These are phyloP conservation scores for Heterotis niloticus DNA, from an alignment of 2,113 vertebrate species.

Conservation along the genomic window DNA sequence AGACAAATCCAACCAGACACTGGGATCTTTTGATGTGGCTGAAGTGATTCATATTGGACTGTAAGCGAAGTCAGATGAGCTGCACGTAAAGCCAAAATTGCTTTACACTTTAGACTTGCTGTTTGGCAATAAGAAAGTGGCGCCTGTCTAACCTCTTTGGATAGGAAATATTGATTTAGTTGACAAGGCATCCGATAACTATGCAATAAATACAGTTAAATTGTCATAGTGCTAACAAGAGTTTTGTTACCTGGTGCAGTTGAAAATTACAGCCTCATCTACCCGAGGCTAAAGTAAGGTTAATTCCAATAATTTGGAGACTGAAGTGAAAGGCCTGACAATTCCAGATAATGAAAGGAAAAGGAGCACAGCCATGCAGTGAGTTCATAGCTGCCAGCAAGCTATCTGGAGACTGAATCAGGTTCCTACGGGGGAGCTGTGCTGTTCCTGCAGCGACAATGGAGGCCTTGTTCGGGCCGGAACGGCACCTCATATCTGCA, in stretches of 20 bases:
- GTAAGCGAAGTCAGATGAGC: not conserved
- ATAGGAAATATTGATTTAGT: not conserved
- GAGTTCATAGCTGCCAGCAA: not conserved
- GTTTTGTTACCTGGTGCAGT: not conserved
- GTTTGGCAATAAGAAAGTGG: not conserved
- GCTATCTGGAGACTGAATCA: not conserved
- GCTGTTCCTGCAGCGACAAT: not conserved
- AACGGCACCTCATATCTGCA: constrained; percentile 9
- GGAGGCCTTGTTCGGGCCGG: constrained; percentile 1
- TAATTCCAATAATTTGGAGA: too few relatives aligned
- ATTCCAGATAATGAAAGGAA: not conserved
- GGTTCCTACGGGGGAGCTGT: not conserved
- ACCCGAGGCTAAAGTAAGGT: not conserved
- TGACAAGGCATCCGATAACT: too few relatives aligned
- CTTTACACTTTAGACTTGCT: not conserved
- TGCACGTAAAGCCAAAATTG: not conserved
- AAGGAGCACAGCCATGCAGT: not conserved
- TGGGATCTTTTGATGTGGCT: not conserved
- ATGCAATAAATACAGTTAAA: too few relatives aligned
- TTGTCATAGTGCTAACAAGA: not conserved
- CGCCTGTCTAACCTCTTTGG: too few relatives aligned
- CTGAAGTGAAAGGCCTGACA: not conserved
- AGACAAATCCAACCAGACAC: not conserved
- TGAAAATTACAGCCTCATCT: not conserved
- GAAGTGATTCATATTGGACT: not conserved